Evolutionary conservation across 2,888 invertebrate genomes (phyloP), one percentile per base, ranked within the genome.

Genomic region (Acanthosepion pharaonis): DNA sequence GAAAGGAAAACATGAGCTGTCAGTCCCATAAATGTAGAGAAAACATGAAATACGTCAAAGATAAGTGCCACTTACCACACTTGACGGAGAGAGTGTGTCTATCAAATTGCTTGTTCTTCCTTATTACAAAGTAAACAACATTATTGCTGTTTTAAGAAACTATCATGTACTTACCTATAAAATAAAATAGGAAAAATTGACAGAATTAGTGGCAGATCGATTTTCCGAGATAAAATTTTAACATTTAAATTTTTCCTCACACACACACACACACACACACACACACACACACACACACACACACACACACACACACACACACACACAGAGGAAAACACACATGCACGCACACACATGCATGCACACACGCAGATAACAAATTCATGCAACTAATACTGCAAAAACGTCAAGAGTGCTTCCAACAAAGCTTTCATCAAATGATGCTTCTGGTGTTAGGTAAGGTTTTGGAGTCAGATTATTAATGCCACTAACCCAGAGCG

Each of bases 11-110:
- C 78, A 78, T 15, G 78, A 78, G 8, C 78, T 78, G 78, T 78
- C 78, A 78, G 78, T 78, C n/a, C 78, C 15, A n/a, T 78, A 78
- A 78, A 78, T 78, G n/a, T n/a, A 78, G 78, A 78, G 78, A n/a
- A 78, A 78, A 78, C 78, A 78, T n/a, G 78, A n/a, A 78, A 78
- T 9, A 78, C n/a, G 78, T 78, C 78, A 78, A n/a, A 78, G 78
- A 78, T 78, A 78, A 78, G 78, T n/a, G 78, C 78, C 78, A 78
- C 78, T 78, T 78, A 78, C 78, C n/a, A 1, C 78, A 78, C 78
- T 5, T n/a, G 28, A 78, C 78, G 78, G n/a, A 78, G 78, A 78
- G n/a, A 9, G 1, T 11, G 78, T 11, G 9, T 8, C n/a, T 11
- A n/a, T 78, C 78, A 78, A n/a, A n/a, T n/a, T 78, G 78, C 28